Conservation (phyloP, 1,140 invertebrate genomes). For the Drosophila pandora region DNA sequence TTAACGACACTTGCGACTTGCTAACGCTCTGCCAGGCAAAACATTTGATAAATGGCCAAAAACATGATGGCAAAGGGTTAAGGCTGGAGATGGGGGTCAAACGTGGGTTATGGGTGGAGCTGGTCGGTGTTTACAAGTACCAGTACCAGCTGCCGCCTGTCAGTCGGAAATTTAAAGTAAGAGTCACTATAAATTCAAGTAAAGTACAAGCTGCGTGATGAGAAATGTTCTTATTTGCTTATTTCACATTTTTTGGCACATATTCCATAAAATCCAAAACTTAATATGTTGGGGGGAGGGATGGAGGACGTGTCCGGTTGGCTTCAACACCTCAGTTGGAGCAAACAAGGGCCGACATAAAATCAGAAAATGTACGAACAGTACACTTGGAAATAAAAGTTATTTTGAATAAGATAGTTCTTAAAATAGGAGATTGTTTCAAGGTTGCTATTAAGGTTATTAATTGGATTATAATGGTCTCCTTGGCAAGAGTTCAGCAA, state of each 20-base stretch:
- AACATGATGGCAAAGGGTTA: background rate
- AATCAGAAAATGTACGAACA: background rate
- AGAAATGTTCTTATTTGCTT: conserved; percentile 39
- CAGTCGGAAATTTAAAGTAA: conserved; percentile 40
- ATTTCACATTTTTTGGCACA: conserved; percentile 33
- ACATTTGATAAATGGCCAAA: conserved; percentile 50
- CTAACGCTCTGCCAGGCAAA: conserved; percentile 35
- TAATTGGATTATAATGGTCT: too few species aligned
- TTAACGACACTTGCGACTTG: conserved; percentile 62
- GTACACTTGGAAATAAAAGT: background rate
- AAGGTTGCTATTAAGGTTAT: too few species aligned
- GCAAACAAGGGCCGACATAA: background rate
- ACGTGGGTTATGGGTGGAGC: background rate
- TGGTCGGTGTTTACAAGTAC: background rate
- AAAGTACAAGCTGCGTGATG: conserved; percentile 17
- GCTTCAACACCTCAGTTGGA: background rate
- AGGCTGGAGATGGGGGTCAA: background rate
- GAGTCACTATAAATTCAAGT: conserved; percentile 10
- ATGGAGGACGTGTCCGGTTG: too few species aligned
- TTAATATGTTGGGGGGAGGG: background rate
- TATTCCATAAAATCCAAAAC: conserved; percentile 40
- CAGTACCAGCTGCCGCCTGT: conserved; percentile 31
- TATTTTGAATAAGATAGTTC: too few species aligned
- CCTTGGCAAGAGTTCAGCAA: too few species aligned
- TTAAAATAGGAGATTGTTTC: too few species aligned